Evolutionary conservation across 2,113 vertebrate species (phyloP).

Genomic region (Ibidorhyncha struthersii): DNA sequence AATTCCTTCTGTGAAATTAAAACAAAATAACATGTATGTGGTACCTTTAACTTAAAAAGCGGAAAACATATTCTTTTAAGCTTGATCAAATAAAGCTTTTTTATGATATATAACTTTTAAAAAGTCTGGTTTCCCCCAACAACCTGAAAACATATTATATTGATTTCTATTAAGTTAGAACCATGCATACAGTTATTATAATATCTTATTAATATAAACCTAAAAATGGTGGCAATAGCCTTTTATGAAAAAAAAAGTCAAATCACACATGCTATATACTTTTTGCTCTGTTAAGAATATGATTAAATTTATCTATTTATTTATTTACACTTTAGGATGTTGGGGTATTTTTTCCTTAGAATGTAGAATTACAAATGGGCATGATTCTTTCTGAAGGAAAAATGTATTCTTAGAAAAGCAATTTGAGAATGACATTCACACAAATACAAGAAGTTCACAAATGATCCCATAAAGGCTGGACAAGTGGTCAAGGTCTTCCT

Average conservation of each 20-base stretch:
- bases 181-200: neutral
- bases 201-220: neutral
- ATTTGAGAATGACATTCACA: neutral
- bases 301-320: neutral
- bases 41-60: neutral
- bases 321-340: neutral
- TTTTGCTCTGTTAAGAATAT: neutral
- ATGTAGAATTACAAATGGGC: neutral
- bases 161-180: neutral
- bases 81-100: neutral
- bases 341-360: neutral
- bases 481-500: neutral
- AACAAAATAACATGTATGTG: neutral
- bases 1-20: neutral
- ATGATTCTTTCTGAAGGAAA: neutral
- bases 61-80: neutral
- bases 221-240: neutral
- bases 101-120: neutral
- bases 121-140: accelerated
- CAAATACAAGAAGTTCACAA: neutral
- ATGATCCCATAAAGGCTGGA: neutral
- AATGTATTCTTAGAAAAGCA: neutral
- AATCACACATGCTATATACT: neutral
- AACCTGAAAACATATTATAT: neutral
- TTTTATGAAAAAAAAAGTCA: neutral